A percentile compares a stretch with the other conserved stretches of the same genome.
Evolutionary conservation across 2,888 invertebrate genomes (phyloP).

Genomic region (Taenaris catops): DNA sequence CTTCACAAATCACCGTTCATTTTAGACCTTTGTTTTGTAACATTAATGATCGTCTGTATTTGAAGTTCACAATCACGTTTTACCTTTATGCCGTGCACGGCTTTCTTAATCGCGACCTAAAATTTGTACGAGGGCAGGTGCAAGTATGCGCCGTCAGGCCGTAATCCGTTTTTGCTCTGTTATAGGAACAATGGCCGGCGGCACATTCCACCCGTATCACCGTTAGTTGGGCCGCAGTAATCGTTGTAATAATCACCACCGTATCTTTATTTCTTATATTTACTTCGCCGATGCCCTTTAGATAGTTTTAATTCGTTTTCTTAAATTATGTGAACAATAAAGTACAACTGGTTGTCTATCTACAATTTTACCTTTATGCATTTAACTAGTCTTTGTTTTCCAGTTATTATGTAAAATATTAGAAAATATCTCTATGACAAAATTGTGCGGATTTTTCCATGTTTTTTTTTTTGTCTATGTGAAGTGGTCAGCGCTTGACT

Average conservation of each 20-base stretch:
- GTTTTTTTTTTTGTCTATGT: too few species aligned
- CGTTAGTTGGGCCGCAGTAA: conserved; percentile 57
- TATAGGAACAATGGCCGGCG: conserved; percentile 61
- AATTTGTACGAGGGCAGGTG: conserved; percentile 37
- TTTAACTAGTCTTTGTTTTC: too few species aligned
- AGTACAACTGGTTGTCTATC: too few species aligned
- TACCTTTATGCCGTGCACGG: conserved; percentile 9
- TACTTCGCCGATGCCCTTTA: conserved; percentile 4
- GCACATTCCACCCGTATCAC: conserved; percentile 64
- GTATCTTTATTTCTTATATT: conserved; percentile 5
- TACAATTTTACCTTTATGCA: too few species aligned
- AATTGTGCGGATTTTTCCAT: too few species aligned
- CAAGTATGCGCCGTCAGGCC: conserved; percentile 48
- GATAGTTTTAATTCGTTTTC: conserved; percentile 1
- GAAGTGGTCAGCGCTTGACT: too few species aligned
- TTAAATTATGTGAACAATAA: neutral
- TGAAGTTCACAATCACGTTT: conserved; percentile 9
- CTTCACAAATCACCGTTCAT: conserved; percentile 2
- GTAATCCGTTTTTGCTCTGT: conserved; percentile 56
- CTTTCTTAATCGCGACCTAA: conserved; percentile 12
- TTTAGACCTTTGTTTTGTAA: neutral
- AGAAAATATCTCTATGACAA: too few species aligned
- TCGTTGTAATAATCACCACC: conserved; percentile 44
- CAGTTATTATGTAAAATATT: too few species aligned
- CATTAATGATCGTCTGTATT: conserved; percentile 1